Evolutionary conservation across 2,888 invertebrate species (phyloP).

Genomic region (Cerastoderma edule): DNA sequence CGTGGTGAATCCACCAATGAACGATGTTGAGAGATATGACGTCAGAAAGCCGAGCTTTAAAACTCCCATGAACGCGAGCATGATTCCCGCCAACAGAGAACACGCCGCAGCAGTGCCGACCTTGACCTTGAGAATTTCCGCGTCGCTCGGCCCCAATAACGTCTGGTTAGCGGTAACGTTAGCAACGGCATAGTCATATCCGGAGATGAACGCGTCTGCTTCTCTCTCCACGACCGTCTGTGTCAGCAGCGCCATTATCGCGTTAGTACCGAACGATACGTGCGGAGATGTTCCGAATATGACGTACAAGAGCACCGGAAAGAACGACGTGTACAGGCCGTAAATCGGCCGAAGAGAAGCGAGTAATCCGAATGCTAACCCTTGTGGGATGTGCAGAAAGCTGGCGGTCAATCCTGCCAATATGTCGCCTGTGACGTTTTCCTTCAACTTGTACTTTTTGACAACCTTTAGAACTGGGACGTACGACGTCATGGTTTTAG

Average conservation of each 20-base stretch:
- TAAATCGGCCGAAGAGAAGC: constrained; percentile 73
- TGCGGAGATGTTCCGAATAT: constrained; percentile 75
- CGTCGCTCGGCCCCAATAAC: constrained; percentile 29
- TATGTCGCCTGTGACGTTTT: constrained; percentile 69
- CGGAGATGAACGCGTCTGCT: constrained; percentile 24
- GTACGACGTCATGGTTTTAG: constrained; percentile 22
- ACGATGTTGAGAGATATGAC: constrained; percentile 68
- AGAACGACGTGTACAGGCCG: constrained; percentile 77
- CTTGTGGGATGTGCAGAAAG: constrained; percentile 80
- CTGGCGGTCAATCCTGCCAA: constrained; percentile 77
- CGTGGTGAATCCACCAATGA: constrained; percentile 73
- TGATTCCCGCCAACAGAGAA: constrained; percentile 53
- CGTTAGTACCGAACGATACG: constrained; percentile 77
- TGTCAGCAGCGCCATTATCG: constrained; percentile 77
- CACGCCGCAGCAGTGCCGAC: constrained; percentile 42
- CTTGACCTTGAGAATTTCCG: constrained; percentile 39
- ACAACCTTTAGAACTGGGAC: constrained; percentile 59
- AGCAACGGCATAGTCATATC: neutral
- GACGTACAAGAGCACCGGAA: constrained; percentile 73
- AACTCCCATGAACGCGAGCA: constrained; percentile 65
- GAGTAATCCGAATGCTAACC: constrained; percentile 76
- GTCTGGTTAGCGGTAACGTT: constrained; percentile 1
- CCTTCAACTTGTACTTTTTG: constrained; percentile 64
- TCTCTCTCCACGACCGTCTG: constrained; percentile 67
- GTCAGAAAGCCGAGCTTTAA: constrained; percentile 69